These are phyloP conservation scores for Amorpha juglandis DNA, from an alignment of 2,888 invertebrate species.

Conservation along the genomic window DNA sequence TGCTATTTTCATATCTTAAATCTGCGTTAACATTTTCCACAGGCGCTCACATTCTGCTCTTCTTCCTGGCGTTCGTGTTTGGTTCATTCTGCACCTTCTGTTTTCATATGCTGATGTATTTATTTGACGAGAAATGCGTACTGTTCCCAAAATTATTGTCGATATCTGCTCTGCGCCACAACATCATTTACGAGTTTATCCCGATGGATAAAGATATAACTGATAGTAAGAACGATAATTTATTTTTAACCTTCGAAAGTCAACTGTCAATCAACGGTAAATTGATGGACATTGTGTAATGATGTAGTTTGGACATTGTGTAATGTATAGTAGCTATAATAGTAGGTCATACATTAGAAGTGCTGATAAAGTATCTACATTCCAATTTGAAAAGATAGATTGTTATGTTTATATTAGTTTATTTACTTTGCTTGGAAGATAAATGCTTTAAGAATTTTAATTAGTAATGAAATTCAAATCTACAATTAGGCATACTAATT, in stretches of 20 bases:
- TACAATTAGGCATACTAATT: too few species aligned
- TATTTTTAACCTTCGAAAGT: neutral
- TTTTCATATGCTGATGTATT: slow-evolving; percentile 76
- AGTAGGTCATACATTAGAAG: too few species aligned
- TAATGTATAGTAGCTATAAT: neutral
- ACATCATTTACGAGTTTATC: slow-evolving; percentile 65
- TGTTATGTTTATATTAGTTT: too few species aligned
- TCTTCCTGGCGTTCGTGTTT: slow-evolving; percentile 75
- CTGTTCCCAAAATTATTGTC: slow-evolving; percentile 71
- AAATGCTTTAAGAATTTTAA: too few species aligned
- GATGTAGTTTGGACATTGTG: neutral
- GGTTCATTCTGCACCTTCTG: slow-evolving; percentile 78
- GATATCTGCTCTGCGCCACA: slow-evolving; percentile 55
- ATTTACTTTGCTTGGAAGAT: too few species aligned
- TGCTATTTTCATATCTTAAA: too few species aligned
- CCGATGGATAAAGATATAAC: slow-evolving; percentile 50
- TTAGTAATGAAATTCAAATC: too few species aligned
- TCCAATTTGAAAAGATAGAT: too few species aligned
- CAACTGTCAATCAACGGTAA: neutral
- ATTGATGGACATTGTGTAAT: neutral
- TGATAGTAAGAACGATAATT: slow-evolving; percentile 48
- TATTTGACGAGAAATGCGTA: slow-evolving; percentile 78
- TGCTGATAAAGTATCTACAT: too few species aligned
- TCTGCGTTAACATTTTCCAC: slow-evolving; percentile 29
- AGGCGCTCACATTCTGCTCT: slow-evolving; percentile 73